Evolutionary conservation across 92 coral and sea anemone species (phyloP).

Genomic region (Ricordea florida): DNA sequence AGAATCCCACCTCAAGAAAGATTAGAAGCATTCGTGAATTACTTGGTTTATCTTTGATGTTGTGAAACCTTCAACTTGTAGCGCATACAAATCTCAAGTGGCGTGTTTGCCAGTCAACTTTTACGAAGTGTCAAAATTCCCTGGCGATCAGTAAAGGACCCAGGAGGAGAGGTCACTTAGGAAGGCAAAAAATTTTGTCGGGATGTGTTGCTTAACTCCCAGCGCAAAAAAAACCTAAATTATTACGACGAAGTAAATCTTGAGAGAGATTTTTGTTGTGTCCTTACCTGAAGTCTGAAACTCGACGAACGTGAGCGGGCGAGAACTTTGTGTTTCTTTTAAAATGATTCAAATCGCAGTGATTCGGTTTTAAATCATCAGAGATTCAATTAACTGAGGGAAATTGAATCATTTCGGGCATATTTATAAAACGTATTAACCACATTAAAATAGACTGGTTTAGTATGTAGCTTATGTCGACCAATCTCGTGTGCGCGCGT

Average conservation of each 20-base stretch:
- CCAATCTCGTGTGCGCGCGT: slow-evolving; percentile 17
- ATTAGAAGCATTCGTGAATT: slow-evolving; percentile 69
- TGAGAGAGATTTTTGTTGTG: background rate
- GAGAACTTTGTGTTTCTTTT: background rate
- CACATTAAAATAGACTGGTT: slow-evolving; percentile 73
- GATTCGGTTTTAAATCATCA: slow-evolving; percentile 65
- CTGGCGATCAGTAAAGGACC: slow-evolving; percentile 24
- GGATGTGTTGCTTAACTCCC: background rate
- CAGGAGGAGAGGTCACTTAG: slow-evolving; percentile 7
- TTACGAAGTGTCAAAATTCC: slow-evolving; percentile 20
- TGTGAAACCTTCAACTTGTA: slow-evolving; percentile 34
- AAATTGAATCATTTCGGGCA: slow-evolving; percentile 86
- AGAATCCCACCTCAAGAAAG: slow-evolving; percentile 71
- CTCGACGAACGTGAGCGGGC: no score
- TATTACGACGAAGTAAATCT: background rate
- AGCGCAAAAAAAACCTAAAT: background rate
- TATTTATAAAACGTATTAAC: slow-evolving; percentile 92
- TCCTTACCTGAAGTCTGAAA: background rate
- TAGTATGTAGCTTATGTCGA: slow-evolving; percentile 54
- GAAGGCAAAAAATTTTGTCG: background rate
- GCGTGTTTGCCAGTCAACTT: slow-evolving; percentile 30
- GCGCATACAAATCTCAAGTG: slow-evolving; percentile 40
- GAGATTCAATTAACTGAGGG: slow-evolving; percentile 81
- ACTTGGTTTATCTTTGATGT: slow-evolving; percentile 42
- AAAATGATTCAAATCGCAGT: slow-evolving; percentile 22